Evolutionary conservation across 2,113 vertebrate genomes (phyloP).

Genomic region (Hystrix cristata): DNA sequence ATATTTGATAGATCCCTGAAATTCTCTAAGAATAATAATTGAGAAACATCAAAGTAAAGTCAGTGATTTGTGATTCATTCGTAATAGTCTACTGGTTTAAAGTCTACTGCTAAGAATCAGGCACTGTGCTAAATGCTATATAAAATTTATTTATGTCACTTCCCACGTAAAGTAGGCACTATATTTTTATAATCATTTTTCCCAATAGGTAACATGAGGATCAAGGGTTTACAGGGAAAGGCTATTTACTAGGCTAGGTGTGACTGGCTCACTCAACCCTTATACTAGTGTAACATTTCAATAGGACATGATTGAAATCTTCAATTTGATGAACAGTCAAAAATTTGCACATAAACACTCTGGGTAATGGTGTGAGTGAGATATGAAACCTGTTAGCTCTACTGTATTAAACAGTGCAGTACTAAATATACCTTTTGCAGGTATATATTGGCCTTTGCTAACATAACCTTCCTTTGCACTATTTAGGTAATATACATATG

Average conservation of each 20-base stretch:
- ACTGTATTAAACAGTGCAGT: not conserved
- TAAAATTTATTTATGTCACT: slow-evolving; percentile 15
- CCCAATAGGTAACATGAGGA: not conserved
- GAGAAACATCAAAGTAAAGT: not conserved
- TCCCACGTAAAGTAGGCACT: not conserved
- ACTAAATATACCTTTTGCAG: not conserved
- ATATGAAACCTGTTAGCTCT: not conserved
- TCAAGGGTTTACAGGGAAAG: not conserved
- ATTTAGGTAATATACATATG: not conserved
- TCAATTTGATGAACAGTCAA: not conserved
- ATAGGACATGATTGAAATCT: not conserved
- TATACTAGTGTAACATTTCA: not conserved
- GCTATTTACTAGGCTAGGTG: not conserved
- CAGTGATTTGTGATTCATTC: not conserved
- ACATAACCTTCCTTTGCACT: not conserved
- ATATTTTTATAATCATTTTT: not conserved
- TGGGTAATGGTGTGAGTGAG: not conserved
- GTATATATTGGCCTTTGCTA: not conserved
- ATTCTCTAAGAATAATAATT: slow-evolving; percentile 5
- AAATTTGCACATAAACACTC: not conserved
- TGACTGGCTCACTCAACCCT: not conserved
- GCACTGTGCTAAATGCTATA: not conserved
- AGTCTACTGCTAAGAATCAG: not conserved
- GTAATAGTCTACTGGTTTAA: not conserved
- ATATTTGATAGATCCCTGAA: not conserved